Percentiles rank a stretch among this genome's conserved stretches.
Evolutionary conservation across 2,113 vertebrate genomes (phyloP).

Genomic region (Bettongia penicillata): DNA sequence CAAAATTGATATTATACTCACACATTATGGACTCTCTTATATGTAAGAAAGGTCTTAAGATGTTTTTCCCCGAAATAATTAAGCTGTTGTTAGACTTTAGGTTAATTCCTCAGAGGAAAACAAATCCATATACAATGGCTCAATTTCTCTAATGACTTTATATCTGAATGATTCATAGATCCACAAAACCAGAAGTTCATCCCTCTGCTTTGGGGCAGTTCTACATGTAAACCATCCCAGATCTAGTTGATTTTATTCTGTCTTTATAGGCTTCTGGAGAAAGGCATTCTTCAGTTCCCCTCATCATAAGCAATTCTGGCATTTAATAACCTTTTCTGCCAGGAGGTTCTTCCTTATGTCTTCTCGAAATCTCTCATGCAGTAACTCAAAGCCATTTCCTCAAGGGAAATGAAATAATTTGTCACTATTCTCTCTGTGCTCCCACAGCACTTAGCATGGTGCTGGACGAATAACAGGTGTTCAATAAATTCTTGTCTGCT

Average conservation of each 20-base stretch:
- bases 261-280: neutral
- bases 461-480: neutral
- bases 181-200: neutral
- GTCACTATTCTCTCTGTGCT: neutral
- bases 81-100: conserved; percentile 27
- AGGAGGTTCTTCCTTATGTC: neutral
- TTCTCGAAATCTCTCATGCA: neutral
- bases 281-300: neutral
- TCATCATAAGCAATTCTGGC: neutral
- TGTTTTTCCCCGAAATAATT: conserved; percentile 7
- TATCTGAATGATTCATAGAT: conserved; percentile 31
- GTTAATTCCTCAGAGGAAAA: conserved; percentile 26
- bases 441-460: neutral
- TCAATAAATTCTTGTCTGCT: neutral
- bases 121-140: conserved; percentile 19
- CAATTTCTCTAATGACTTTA: conserved; percentile 38
- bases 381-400: neutral
- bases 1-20: neutral
- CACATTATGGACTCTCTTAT: neutral
- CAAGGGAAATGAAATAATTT: neutral
- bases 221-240: neutral
- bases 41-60: conserved; percentile 14
- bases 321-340: neutral
- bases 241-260: neutral
- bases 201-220: neutral